Evolutionary conservation across 2,888 invertebrate genomes (phyloP).

Genomic region (Serripes groenlandicus): DNA sequence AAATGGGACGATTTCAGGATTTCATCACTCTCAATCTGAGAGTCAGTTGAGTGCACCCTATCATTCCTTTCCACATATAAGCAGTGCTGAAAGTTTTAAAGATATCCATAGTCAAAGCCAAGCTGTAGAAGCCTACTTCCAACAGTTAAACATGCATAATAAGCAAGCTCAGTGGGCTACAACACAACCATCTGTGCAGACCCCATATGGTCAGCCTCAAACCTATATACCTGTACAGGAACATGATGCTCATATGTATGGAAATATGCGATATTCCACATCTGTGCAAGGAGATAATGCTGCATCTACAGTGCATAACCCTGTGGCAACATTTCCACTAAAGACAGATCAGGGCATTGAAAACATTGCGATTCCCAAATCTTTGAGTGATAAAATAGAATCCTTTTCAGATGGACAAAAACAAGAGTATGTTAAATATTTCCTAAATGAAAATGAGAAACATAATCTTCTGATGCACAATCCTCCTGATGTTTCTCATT

Average conservation of each 20-base stretch:
- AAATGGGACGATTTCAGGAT: background rate
- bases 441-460: background rate
- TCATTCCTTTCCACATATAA: constrained; percentile 7
- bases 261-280: too few species aligned
- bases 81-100: constrained; percentile 17
- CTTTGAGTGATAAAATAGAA: background rate
- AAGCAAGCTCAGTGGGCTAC: too few species aligned
- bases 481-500: background rate
- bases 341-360: background rate
- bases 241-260: too few species aligned
- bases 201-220: too few species aligned
- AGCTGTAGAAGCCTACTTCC: too few species aligned
- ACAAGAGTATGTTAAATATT: background rate
- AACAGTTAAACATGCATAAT: too few species aligned
- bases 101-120: constrained; percentile 12
- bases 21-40: constrained; percentile 10
- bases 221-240: too few species aligned
- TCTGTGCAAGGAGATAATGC: background rate
- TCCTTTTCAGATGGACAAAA: background rate
- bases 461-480: too few species aligned
- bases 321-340: background rate
- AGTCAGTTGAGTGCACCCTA: background rate
- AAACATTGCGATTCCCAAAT: background rate
- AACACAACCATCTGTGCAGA: too few species aligned
- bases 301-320: background rate